Base-by-base conservation (phyloP, 2,888 invertebrate genomes). In the Sinodicranocentrus sp. region DNA sequence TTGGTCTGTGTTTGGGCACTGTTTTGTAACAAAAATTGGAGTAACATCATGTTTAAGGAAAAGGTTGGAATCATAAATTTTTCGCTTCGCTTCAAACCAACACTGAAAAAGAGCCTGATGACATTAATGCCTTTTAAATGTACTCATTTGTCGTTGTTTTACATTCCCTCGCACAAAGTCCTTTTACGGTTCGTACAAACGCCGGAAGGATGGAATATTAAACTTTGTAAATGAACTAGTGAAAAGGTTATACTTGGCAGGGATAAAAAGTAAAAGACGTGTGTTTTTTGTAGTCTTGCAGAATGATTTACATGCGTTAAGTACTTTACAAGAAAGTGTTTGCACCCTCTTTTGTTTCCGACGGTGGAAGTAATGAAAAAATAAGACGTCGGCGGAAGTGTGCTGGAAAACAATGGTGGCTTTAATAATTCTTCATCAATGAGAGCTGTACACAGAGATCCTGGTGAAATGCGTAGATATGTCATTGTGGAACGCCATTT, bases 191-290 rank as follows among this genome's bases (percentile, higher is more conserved):
- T n/a, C 44, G 21, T 23, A 17, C 8, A 17, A 28, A 54, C 61
- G 8, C 76, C 76, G 76, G 76, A 76, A 76, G 77, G 52, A 68
- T 77, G 77, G 77, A 59, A 68, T 77, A 77, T 77, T 77, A 77
- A 77, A 59, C 59, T 67, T 76, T 17, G 61, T 75, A 59, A 68
- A 68, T 68, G 57, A 68, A 59, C 21, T 39, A 26, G 44, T 21
- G 26, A n/a, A 63, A 63, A 33, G 6, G 17, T 17, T 28, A 33
- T 33, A 10, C 33, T 33, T 33, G 5, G 21, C 6, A 39, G 26
- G n/a, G 21, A 1, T 23, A 43, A 44, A 19, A 43, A 44, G 67
- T 70, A 48, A 70, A 25, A 70, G 28, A 70, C n/a, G 43, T 23
- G 39, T 33, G 25, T 33, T 33, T n/a, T 63, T 33, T 26, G 63